A percentile compares a stretch with the other conserved stretches of the same genome.
These are phyloP conservation scores for Drosophila auraria DNA, from an alignment of 1,140 invertebrate genomes.

Conservation along the genomic window DNA sequence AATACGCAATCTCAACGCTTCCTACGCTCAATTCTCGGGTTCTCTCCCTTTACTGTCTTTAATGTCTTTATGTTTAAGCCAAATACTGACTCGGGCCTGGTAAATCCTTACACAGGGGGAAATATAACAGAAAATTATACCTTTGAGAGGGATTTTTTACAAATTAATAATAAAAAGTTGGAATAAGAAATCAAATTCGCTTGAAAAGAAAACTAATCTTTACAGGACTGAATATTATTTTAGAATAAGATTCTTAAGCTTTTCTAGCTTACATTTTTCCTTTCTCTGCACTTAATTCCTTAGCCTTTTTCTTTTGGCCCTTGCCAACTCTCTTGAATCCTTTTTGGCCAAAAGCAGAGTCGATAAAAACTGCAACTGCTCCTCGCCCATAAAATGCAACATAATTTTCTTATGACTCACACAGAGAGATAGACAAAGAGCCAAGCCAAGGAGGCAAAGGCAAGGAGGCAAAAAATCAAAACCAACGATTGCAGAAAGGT, in stretches of 20 bases:
- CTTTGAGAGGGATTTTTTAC: background rate
- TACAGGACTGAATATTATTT: background rate
- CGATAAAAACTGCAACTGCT: constrained; percentile 71
- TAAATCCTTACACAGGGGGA: constrained; percentile 2
- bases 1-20: constrained; percentile 50
- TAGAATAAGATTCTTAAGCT: too few species aligned
- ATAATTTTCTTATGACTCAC: constrained; percentile 83
- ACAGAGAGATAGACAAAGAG: constrained; percentile 44
- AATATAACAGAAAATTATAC: background rate
- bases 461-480: constrained; percentile 28
- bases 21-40: background rate
- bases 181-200: too few species aligned
- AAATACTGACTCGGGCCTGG: constrained; percentile 33
- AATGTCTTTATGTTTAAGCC: constrained; percentile 72
- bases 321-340: constrained; percentile 52
- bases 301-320: constrained; percentile 16
- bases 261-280: background rate
- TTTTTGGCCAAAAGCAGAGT: constrained; percentile 40
- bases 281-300: constrained; percentile 4
- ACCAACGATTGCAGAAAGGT: constrained; percentile 33
- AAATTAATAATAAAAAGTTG: too few species aligned
- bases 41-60: constrained; percentile 38
- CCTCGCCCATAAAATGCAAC: constrained; percentile 75
- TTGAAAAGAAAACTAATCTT: too few species aligned
- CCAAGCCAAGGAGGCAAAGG: background rate